Base-by-base conservation (phyloP, 2,113 vertebrate genomes). In the Hyla sarda region DNA sequence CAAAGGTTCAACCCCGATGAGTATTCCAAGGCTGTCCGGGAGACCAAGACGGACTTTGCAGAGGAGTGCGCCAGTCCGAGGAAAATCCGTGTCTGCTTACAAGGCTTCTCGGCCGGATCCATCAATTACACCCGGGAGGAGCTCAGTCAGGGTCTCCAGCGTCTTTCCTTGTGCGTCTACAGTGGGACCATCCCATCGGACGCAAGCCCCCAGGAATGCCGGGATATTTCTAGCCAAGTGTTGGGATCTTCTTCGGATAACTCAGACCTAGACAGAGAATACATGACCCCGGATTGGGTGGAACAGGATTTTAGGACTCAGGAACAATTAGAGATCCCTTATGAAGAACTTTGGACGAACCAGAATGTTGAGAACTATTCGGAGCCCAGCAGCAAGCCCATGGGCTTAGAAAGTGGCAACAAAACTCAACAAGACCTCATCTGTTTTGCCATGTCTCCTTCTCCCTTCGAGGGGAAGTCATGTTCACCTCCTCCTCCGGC, bases 321-420 rank as follows among this genome's bases (percentile, higher is more conserved):
- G 76, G 96, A 97, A 88, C 89, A 88, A 25, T 50, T 89, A 17
- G 98, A 99, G 89, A 98, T 98, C 83, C 97, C 98, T 3, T 99
- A 99, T 30, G 98, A 99, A 92, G 98, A 99, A 91, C 95, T 99
- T 17, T 99, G 98, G 98, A 93, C 95, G 91, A 96, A 96, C 91
- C 92, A 96, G 89, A 91, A 87, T 0, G 50, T 88, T 0, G 94
- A 92, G 69, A 88, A 90, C 37, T 91, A 90, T 23, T 87, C 90
- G 0, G 93, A 94, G 83, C 78, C 65, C 41, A 0, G 92, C 19
- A 4, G 48, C 0, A 32, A 50, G 10, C 79, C 83, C 0, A 77
- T 87, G 0, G 88, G 88, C 1, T 79, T 76, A 13, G 95, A 95
- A 84, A 88, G 93, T 37, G 86, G 91, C 56, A 91, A 89, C 58